Evolutionary conservation across 2,113 vertebrate genomes (phyloP).

Genomic region (Nematolebias whitei): DNA sequence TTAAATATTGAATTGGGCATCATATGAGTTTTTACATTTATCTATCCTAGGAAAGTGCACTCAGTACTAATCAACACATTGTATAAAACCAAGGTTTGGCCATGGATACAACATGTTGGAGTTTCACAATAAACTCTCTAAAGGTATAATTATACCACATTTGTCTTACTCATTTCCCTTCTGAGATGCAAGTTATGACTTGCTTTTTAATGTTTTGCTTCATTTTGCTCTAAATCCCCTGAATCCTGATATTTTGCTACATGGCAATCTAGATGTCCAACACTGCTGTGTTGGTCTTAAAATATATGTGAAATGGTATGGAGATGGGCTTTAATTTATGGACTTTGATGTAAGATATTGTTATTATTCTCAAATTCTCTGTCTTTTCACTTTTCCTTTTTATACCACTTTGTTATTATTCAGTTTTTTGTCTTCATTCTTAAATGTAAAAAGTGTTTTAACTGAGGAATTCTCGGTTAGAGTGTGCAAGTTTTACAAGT

Average conservation of each 20-base stretch:
- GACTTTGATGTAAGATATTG: too few relatives aligned
- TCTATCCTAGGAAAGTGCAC: too few relatives aligned
- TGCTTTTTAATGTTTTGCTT: not conserved
- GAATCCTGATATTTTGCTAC: not conserved
- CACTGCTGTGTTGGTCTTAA: too few relatives aligned
- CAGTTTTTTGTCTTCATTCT: too few relatives aligned
- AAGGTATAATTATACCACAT: not conserved
- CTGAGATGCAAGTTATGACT: not conserved
- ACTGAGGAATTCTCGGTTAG: too few relatives aligned
- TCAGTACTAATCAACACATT: not conserved
- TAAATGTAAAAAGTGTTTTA: too few relatives aligned
- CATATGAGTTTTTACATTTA: slow-evolving; percentile 69
- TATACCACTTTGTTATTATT: too few relatives aligned
- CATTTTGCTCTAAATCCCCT: not conserved
- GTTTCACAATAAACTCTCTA: not conserved
- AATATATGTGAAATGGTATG: too few relatives aligned
- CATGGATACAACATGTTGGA: not conserved
- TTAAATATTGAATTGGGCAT: slow-evolving; percentile 72
- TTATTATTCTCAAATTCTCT: too few relatives aligned
- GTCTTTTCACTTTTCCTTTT: too few relatives aligned
- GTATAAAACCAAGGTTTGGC: not conserved
- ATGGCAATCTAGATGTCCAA: not conserved
- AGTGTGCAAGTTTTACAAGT: too few relatives aligned
- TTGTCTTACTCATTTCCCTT: not conserved
- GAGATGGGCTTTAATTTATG: too few relatives aligned